phyloP scores from a whole-genome alignment of 2,113 vertebrate genomes.

The Leiothrix lutea region DNA sequence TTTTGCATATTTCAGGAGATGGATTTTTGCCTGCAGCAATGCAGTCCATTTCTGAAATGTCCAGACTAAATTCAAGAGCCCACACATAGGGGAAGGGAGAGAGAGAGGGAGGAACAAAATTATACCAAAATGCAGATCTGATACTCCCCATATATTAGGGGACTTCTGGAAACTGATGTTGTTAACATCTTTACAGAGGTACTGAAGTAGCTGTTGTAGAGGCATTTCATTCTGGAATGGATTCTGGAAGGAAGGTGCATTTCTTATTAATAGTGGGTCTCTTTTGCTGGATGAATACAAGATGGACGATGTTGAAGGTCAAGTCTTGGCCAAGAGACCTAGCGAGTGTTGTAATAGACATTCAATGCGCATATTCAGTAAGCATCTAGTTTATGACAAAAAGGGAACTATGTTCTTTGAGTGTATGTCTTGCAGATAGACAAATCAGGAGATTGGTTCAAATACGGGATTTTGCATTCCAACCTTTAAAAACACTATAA shows the following conservation, averaged over 20 bases:
- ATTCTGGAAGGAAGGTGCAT: neutral
- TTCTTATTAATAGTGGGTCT: neutral
- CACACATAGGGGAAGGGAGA: neutral
- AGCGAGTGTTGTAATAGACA: neutral
- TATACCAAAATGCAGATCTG: neutral
- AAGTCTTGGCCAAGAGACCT: neutral
- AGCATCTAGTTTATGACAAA: neutral
- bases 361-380: neutral
- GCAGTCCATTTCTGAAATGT: neutral
- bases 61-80: neutral
- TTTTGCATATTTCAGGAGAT: neutral
- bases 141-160: neutral
- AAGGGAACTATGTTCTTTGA: neutral
- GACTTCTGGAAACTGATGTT: neutral
- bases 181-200: neutral
- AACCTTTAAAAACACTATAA: neutral
- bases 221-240: neutral
- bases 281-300: neutral
- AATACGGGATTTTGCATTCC: neutral
- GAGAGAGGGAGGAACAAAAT: neutral
- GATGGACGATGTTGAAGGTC: neutral
- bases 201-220: neutral
- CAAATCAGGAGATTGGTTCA: neutral
- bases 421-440: neutral
- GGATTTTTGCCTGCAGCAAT: neutral